These are phyloP conservation scores for Scaeva pyrastri DNA, from an alignment of 2,888 invertebrate species.

Conservation along the genomic window DNA sequence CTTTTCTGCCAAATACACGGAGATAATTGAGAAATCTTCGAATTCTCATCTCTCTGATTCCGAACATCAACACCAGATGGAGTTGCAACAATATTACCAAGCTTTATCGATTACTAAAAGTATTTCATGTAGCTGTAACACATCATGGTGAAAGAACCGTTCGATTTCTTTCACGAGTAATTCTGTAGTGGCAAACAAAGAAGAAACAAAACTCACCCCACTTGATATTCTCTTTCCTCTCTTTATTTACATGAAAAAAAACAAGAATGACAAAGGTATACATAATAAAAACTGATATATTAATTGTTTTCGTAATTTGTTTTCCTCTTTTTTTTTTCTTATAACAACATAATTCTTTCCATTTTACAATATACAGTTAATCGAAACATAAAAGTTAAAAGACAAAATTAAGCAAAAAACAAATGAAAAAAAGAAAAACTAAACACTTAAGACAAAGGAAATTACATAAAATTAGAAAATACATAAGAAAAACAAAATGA, in stretches of 20 bases:
- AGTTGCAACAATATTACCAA: slow-evolving; percentile 46
- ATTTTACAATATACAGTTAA: slow-evolving; percentile 53
- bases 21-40: slow-evolving; percentile 50
- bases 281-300: slow-evolving; percentile 63
- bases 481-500: slow-evolving; percentile 16
- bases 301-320: slow-evolving; percentile 28
- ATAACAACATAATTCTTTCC: slow-evolving; percentile 6
- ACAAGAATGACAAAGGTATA: slow-evolving; percentile 61
- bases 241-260: slow-evolving; percentile 73
- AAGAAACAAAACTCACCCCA: not conserved
- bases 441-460: slow-evolving; percentile 65
- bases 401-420: slow-evolving; percentile 15
- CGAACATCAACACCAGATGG: slow-evolving; percentile 44
- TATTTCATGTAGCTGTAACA: slow-evolving; percentile 46
- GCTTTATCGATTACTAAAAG: slow-evolving; percentile 49
- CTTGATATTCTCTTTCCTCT: slow-evolving; percentile 57
- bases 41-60: slow-evolving; percentile 10
- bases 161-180: not conserved
- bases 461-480: slow-evolving; percentile 47
- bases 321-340: not conserved
- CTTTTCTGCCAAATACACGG: slow-evolving; percentile 3
- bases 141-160: slow-evolving; percentile 51
- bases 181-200: not conserved
- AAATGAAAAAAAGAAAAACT: slow-evolving; percentile 24
- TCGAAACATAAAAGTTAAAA: slow-evolving; percentile 17